Conservation (phyloP, 1,140 invertebrate genomes). For the Zaprionus inermis region DNA sequence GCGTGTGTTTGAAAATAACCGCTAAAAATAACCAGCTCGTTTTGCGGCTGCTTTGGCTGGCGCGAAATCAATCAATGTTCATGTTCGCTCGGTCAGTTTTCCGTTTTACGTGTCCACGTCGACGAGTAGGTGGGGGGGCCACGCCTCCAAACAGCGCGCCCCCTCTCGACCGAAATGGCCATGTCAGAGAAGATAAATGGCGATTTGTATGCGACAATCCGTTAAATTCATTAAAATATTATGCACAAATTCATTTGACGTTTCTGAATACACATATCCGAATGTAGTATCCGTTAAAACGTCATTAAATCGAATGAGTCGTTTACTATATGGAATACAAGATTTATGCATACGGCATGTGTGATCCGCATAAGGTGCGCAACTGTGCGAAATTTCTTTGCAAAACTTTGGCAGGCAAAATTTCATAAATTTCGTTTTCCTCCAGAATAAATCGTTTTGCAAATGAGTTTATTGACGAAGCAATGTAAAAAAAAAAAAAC, state of each 20-base stretch:
- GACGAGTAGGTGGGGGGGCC: constrained; percentile 4
- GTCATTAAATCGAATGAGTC: constrained; percentile 59
- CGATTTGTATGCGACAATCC: constrained; percentile 73
- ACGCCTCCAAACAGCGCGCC: background rate
- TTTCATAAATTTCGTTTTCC: background rate
- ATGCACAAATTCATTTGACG: constrained; percentile 72
- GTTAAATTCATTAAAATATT: constrained; percentile 78
- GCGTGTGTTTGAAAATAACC: constrained; percentile 45
- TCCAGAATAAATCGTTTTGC: constrained; percentile 1
- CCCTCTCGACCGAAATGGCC: background rate
- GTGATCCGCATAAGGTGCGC: background rate
- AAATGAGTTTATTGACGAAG: constrained; percentile 32
- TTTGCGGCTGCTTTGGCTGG: constrained; percentile 47
- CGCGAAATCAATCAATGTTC: constrained; percentile 81
- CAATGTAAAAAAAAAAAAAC: constrained; percentile 11
- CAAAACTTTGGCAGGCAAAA: background rate
- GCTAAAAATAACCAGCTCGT: constrained; percentile 69
- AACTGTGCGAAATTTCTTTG: background rate
- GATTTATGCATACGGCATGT: background rate
- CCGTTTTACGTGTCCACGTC: constrained; percentile 23
- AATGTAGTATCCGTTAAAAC: constrained; percentile 38
- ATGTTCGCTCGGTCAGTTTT: constrained; percentile 49
- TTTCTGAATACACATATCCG: constrained; percentile 40
- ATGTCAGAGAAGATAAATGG: constrained; percentile 60
- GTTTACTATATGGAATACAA: background rate